Base-by-base conservation (phyloP, 2,888 invertebrate genomes). In the Girardia tigrina region DNA sequence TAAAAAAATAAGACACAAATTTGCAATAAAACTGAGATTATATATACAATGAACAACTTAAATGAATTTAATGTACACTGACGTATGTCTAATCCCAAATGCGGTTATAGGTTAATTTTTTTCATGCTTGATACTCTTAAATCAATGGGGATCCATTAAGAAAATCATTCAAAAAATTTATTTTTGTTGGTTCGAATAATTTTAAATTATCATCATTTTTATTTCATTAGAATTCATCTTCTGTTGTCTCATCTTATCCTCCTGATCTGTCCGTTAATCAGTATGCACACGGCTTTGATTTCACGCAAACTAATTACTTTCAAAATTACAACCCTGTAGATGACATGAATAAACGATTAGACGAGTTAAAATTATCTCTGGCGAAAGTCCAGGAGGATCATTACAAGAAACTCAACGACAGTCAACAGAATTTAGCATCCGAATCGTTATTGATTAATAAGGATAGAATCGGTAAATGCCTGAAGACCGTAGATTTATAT, bases 241-340 rank as follows among this genome's bases (percentile, higher is more conserved):
- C n/a, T n/a, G n/a, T n/a, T n/a, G 23, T 8, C 26, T 8, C 26
- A 26, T 70, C 28, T 71, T 71, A 6, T 28, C 16, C 28, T 23
- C 71, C 71, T n/a, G n/a, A n/a, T n/a, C n/a, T n/a, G 14, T 71
- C 71, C 20, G 8, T 16, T 36, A 56, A 56, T 56, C 56, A 56
- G 23, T 56, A 8, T 56, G 4, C 56, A 56, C 56, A 56, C 23
- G 56, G 56, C 56, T 56, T 56, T 56, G 56, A 56, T 56, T 56
- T 56, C 56, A 56, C 56, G 23, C 56, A 56, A n/a, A 8, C 56
- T 56, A 23, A 56, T 16, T 56, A 56, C 23, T 56, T 56, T 16
- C 56, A 56, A 56, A 56, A 56, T 56, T 56, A 8, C 56, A 16
- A 56, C 56, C 20, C 23, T n/a, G 4, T 56, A 12, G n/a, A 56